Evolutionary conservation across 2,888 invertebrate species (phyloP), one percentile per base, ranked within the genome.

Genomic region (Drymonia ruficornis): DNA sequence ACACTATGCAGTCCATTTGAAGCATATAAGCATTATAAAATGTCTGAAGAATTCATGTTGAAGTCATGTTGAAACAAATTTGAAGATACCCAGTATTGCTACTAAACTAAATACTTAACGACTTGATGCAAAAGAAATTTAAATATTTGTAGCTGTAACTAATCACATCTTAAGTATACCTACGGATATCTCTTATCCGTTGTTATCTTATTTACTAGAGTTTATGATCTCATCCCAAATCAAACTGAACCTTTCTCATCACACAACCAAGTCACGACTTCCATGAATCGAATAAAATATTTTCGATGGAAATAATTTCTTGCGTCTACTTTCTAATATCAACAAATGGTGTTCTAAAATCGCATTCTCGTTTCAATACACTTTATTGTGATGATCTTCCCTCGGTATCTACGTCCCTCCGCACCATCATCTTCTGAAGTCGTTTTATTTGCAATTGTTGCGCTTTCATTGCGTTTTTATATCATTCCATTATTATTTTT

Each of bases 301-400:
- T 12, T 34, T 34, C 28, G 8, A 7, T 8, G 31, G 31, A 13
- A 36, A n/a, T 36, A 9, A 36, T 36, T 36, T 36, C 13, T 13
- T 36, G 6, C 11, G n/a, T n/a, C 13, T 36, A 36, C 48, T 54
- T 31, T 63, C 66, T 18, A 63, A 46, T 18, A 65, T 34, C 53
- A 56, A 63, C 1, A 42, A n/a, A 19, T 63, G 63, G 0, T 63
- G 51, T 36, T 50, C 66, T 19, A n/a, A 2, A 1, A 63, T 46
- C 5, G 45, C 50, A 19, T 61, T 56, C 43, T 65, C 62, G 28
- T 45, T 49, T 61, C 43, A 63, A 43, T 4, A 66, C 57, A 1
- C 34, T 43, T 56, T 40, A 63, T 19, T 2, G 18, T 28, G 0
- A 16, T 12, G 1, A 44, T 16, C 19, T 61, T 63, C 12, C 50